Percentiles rank a stretch among this genome's conserved stretches.
Evolutionary conservation across 1,140 invertebrate species (phyloP).

Genomic region (Eupeodes corollae): DNA sequence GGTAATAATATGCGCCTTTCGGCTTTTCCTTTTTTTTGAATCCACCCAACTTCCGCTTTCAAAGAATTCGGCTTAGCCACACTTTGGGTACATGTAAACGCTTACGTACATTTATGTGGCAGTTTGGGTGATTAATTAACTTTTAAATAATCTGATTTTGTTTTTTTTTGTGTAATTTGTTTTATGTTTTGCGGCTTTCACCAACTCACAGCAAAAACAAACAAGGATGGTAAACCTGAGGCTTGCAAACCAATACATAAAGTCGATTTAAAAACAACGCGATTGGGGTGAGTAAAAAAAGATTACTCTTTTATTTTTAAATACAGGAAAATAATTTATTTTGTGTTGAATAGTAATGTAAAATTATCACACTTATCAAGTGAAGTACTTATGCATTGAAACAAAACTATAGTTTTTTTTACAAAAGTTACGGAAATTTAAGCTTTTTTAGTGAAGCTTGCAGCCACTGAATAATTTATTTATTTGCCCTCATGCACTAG

Average conservation of each 20-base stretch:
- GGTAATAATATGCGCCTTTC: conserved; percentile 44
- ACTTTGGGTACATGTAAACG: background rate
- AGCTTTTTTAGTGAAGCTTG: no score
- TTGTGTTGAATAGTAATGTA: no score
- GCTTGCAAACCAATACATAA: conserved; percentile 86
- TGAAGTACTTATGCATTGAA: no score
- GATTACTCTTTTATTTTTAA: conserved; percentile 1
- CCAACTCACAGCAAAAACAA: conserved; percentile 61
- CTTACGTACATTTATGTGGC: background rate
- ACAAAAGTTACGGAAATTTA: no score
- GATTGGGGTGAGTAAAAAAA: conserved; percentile 72
- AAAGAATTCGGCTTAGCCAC: no score
- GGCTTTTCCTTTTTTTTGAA: background rate
- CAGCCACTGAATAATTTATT: no score
- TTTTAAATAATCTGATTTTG: conserved; percentile 2
- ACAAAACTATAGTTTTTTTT: no score
- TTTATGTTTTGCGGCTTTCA: background rate
- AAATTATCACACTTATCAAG: no score
- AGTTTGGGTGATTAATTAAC: conserved; percentile 4
- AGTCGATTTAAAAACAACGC: conserved; percentile 87
- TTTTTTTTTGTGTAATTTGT: no score
- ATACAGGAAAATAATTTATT: background rate
- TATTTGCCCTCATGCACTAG: no score
- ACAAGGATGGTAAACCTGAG: conserved; percentile 76
- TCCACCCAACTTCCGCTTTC: no score